Evolutionary conservation across 2,888 invertebrate genomes (phyloP).

Genomic region (Diachrysia chrysitis): DNA sequence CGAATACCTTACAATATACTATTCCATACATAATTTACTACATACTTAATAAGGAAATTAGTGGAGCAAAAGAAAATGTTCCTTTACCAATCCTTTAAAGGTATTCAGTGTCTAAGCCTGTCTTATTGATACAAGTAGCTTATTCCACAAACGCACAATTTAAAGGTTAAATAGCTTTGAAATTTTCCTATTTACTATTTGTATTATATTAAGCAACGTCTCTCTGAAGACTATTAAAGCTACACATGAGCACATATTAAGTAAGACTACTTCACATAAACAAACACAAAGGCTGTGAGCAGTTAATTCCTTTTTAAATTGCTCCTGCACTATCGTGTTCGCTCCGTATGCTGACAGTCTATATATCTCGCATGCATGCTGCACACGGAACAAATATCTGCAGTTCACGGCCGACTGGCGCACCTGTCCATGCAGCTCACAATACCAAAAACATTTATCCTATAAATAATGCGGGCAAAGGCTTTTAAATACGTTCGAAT

Average conservation of each 20-base stretch:
- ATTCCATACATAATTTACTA: no score
- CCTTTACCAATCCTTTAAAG: no score
- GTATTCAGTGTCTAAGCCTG: no score
- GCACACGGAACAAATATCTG: conserved; percentile 2
- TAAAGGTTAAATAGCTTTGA: no score
- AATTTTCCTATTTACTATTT: no score
- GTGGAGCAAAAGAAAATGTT: no score
- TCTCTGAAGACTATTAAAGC: not conserved
- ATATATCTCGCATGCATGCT: not conserved
- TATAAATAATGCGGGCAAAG: not conserved
- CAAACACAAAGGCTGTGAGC: not conserved
- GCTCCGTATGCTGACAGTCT: not conserved
- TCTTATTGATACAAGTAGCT: no score
- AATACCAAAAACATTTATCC: conserved; percentile 1
- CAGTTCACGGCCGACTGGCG: conserved; percentile 3
- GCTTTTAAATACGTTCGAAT: not conserved
- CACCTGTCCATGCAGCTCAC: not conserved
- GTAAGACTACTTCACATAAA: not conserved
- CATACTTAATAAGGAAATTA: no score
- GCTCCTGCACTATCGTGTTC: not conserved
- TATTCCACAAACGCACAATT: no score
- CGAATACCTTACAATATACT: no score
- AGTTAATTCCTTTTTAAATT: not conserved
- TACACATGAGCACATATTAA: not conserved
- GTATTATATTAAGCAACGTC: conserved; percentile 35